Evolutionary conservation across 2,888 invertebrate genomes (phyloP), one percentile per base, ranked within the genome.

Genomic region (Ectobius pallidus): DNA sequence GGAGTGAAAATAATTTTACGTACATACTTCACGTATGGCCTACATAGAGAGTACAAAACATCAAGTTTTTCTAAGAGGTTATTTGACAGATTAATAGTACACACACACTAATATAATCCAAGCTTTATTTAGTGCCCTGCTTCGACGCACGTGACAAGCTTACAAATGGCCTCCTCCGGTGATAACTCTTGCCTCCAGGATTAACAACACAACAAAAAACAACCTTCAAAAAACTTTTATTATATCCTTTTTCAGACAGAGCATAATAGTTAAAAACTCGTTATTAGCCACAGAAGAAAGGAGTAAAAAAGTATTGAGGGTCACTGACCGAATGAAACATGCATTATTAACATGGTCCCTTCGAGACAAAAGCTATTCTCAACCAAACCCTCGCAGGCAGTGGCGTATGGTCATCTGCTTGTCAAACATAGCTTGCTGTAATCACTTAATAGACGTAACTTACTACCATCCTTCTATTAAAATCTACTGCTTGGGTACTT

Each of bases 31-130:
- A n/a, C n/a, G n/a, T n/a, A n/a, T n/a, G n/a, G n/a, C n/a, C n/a
- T n/a, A n/a, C n/a, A n/a, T n/a, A n/a, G n/a, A n/a, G n/a, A n/a
- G n/a, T n/a, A n/a, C n/a, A n/a, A n/a, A n/a, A n/a, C n/a, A n/a
- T n/a, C n/a, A n/a, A n/a, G n/a, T n/a, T n/a, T n/a, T n/a, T n/a
- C n/a, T n/a, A n/a, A n/a, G n/a, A n/a, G n/a, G n/a, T n/a, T n/a
- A n/a, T n/a, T n/a, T n/a, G n/a, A n/a, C n/a, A n/a, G n/a, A n/a
- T n/a, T 72, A 69, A 69, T 72, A 72, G 69, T 58, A 65, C n/a
- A 65, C 46, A 65, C 25, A 27, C 55, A n/a, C 61, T 72, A 68
- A 68, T 58, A 69, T 72, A 72, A 72, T 69, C 72, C 69, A 49
- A 62, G 52, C 52, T 61, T 72, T 69, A 72, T 69, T 72, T 72